Evolutionary conservation across 2,797 vertebrate species (phyloP).

Genomic region (Artibeus lituratus): DNA sequence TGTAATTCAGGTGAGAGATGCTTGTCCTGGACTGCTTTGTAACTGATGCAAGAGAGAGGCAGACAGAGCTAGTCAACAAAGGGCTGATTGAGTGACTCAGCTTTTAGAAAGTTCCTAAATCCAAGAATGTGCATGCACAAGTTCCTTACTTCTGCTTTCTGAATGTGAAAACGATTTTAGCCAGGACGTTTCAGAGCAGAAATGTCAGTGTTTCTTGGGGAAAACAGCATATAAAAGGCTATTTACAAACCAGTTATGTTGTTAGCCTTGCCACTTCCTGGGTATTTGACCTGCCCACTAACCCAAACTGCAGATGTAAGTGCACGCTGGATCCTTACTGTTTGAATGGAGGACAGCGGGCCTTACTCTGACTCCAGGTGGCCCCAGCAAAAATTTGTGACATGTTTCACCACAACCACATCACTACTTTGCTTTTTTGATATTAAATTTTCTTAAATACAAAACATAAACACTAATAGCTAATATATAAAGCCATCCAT

Average conservation of each 20-base stretch:
- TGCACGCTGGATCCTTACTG: background rate
- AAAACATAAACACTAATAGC: background rate
- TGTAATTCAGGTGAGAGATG: background rate
- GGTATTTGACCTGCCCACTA: background rate
- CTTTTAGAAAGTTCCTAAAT: background rate
- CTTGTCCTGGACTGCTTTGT: background rate
- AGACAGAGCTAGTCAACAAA: background rate
- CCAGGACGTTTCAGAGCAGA: background rate
- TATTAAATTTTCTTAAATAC: background rate
- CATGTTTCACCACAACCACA: background rate
- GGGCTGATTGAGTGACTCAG: background rate
- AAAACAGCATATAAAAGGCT: background rate
- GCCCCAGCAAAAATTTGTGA: background rate
- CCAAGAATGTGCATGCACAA: background rate
- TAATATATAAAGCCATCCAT: background rate
- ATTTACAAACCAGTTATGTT: background rate
- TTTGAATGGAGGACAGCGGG: background rate
- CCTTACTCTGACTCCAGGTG: background rate
- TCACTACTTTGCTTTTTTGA: background rate
- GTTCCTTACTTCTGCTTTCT: background rate
- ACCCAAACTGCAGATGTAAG: too few species aligned
- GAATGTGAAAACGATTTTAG: background rate
- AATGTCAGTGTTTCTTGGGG: background rate
- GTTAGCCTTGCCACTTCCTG: background rate
- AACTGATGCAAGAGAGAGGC: too few species aligned